phyloP scores from a whole-genome alignment of 2,113 vertebrate genomes.

The Bambusicola thoracicus region DNA sequence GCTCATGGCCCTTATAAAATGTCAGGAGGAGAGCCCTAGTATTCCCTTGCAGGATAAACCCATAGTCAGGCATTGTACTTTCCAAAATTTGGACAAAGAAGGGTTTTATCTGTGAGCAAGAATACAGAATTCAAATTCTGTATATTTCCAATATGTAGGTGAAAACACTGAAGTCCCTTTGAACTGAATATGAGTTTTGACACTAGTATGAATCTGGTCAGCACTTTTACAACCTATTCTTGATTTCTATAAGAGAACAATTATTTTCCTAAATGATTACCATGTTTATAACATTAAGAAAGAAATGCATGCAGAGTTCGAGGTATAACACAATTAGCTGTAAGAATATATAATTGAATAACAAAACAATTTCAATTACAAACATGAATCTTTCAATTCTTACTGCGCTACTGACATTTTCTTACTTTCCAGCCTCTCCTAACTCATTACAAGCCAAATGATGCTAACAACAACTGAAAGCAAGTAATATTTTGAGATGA shows the following conservation, averaged over 20 bases:
- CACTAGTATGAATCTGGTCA: not conserved
- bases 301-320: not conserved
- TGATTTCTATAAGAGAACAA: not conserved
- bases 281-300: not conserved
- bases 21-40: not conserved
- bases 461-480: conserved; percentile 6
- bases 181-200: not conserved
- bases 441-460: not conserved
- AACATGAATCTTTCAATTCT: not conserved
- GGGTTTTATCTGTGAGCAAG: not conserved
- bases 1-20: not conserved
- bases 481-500: not conserved
- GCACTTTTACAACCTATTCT: not conserved
- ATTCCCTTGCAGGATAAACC: not conserved
- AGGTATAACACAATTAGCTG: not conserved
- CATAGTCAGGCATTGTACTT: not conserved
- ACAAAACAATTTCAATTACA: not conserved
- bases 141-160: not conserved
- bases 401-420: not conserved
- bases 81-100: not conserved
- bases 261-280: not conserved
- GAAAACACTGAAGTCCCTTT: not conserved
- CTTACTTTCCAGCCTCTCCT: not conserved
- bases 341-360: not conserved
- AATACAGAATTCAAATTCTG: not conserved